These are phyloP conservation scores for Andricus grossulariae DNA, from an alignment of 1,140 invertebrate genomes.

Conservation along the genomic window DNA sequence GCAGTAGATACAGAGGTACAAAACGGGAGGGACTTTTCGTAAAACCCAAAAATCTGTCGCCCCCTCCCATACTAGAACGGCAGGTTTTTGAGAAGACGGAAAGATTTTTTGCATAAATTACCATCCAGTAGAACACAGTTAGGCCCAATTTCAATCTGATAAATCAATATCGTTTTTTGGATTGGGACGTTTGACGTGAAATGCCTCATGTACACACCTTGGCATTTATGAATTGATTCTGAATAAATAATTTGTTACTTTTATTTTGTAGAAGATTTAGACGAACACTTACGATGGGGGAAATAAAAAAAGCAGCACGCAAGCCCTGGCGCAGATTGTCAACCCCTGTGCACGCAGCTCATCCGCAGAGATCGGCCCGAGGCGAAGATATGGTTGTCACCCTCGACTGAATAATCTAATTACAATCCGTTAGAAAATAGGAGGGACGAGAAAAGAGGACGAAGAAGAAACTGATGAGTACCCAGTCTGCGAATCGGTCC, in stretches of 20 bases:
- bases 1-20: no score
- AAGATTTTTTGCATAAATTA: no score
- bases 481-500: constrained; percentile 32
- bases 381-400: constrained; percentile 81
- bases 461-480: background rate
- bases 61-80: no score
- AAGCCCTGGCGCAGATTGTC: constrained; percentile 90
- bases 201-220: no score
- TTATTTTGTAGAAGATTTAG: constrained; percentile 84
- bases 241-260: background rate
- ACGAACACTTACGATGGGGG: constrained; percentile 85
- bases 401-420: constrained; percentile 79
- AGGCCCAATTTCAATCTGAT: constrained; percentile 18
- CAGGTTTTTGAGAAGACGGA: no score
- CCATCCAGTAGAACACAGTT: background rate
- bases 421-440: constrained; percentile 49
- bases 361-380: constrained; percentile 63
- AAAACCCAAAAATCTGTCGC: no score
- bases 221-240: no score
- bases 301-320: constrained; percentile 90
- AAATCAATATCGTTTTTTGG: background rate
- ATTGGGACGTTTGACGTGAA: background rate
- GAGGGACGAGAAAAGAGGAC: constrained; percentile 9
- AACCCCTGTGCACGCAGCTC: constrained; percentile 67
- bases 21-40: no score